phyloP scores from a whole-genome alignment of 2,113 vertebrate species.

The Dicaeum eximium region DNA sequence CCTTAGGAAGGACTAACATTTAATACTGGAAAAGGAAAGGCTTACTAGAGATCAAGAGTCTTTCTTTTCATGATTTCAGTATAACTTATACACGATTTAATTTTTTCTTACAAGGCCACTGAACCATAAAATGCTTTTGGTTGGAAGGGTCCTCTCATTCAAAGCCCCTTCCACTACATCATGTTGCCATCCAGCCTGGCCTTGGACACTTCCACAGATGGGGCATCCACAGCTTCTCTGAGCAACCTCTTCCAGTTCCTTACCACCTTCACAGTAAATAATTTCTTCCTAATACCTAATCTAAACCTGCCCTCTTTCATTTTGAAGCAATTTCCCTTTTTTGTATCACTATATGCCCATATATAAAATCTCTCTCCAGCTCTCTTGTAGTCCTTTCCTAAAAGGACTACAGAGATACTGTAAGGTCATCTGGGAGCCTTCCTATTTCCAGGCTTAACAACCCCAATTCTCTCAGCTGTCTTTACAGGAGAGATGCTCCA shows the following conservation, averaged over 20 bases:
- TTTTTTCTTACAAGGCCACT: neutral
- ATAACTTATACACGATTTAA: neutral
- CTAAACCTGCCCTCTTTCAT: neutral
- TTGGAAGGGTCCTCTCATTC: neutral
- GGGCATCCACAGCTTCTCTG: neutral
- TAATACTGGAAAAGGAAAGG: neutral
- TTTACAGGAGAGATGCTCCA: neutral
- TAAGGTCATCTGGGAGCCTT: neutral
- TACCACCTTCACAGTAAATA: neutral
- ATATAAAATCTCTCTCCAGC: neutral
- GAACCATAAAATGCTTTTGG: neutral
- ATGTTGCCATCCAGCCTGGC: neutral
- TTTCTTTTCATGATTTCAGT: neutral
- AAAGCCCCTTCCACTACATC: neutral
- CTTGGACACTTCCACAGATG: neutral
- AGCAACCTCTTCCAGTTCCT: neutral
- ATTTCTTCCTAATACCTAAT: neutral
- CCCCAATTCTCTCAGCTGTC: neutral
- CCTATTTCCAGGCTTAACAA: neutral
- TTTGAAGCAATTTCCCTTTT: neutral
- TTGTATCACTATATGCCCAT: neutral
- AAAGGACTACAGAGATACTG: neutral
- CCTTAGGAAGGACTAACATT: neutral
- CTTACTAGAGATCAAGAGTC: neutral
- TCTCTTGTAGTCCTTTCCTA: neutral